Conservation (phyloP, 2,888 invertebrate species). For the Dinocampus coccinellae region DNA sequence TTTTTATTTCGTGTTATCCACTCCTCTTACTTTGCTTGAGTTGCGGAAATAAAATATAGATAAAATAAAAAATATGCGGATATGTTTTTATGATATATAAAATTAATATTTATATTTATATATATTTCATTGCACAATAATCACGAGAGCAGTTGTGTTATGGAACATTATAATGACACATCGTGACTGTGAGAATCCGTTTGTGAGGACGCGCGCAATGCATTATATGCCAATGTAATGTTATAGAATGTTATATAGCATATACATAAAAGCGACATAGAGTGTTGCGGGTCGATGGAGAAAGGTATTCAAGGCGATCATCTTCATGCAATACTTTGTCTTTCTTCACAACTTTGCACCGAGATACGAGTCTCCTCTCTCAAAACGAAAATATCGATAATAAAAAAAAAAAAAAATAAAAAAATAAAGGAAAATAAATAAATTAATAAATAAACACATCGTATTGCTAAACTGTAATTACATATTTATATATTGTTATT, state of each 20-base stretch:
- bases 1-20: not conserved
- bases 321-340: conserved; percentile 5
- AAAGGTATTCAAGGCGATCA: conserved; percentile 36
- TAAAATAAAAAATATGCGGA: no score
- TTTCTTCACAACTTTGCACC: not conserved
- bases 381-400: not conserved
- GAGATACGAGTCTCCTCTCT: not conserved
- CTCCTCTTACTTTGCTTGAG: no score
- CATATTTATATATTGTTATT: not conserved
- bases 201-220: not conserved
- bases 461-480: not conserved
- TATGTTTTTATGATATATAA: not conserved
- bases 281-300: conserved; percentile 15
- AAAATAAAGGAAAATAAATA: not conserved
- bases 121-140: conserved; percentile 6
- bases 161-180: conserved; percentile 7
- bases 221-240: not conserved
- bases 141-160: conserved; percentile 9
- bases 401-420: not conserved
- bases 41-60: no score
- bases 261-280: not conserved
- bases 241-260: not conserved
- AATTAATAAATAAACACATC: not conserved
- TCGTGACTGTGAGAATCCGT: conserved; percentile 26
- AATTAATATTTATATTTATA: not conserved